Base-by-base conservation (phyloP, 2,797 vertebrate genomes). In the Spea hammondii region DNA sequence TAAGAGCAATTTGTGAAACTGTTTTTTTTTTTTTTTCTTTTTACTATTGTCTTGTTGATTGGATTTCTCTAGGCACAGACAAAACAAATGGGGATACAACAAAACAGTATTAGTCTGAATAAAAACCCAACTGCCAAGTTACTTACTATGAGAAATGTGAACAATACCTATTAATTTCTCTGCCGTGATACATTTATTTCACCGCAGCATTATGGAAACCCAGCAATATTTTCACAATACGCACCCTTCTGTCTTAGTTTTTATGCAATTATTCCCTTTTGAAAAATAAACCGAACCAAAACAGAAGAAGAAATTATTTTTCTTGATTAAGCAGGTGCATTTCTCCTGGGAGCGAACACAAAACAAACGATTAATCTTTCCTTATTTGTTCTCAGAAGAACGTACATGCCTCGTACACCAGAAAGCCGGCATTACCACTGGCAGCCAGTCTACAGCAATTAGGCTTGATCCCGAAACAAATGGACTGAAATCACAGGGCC, bases 281-380 rank as follows among this genome's bases (percentile, higher is more conserved):
- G 50, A 90, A 89, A 92, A 74, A 94, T 93, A 90, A 93, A 94
- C 91, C 87, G 90, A 90, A 94, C 91, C 86, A 90, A 90, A 91
- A 93, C 93, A 90, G 88, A 85, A 94, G 86, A 86, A 86, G 91
- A 95, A 96, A 97, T 97, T 97, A 96, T 98, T 97, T 98, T 82
- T 98, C 96, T 96, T 96, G 97, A 97, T 98, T 97, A 98, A 96
- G 93, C 92, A 91, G 92, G 91, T 87, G 86, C 88, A 90, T 93
- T 95, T 95, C 94, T 93, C 85, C 84, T 92, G 95, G 95, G 95
- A 91, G 6, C 59, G 83, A 86, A 92, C 93, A 94, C 93, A 93
- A 95, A 96, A 92, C 94, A 94, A 95, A 96, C 96, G 94, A 98
- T 97, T 98, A 98, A 98, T 98, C 96, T 97, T 96, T 94, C 89